These are phyloP conservation scores for Myiagra hebetior DNA, from an alignment of 2,113 vertebrate genomes.

Conservation along the genomic window DNA sequence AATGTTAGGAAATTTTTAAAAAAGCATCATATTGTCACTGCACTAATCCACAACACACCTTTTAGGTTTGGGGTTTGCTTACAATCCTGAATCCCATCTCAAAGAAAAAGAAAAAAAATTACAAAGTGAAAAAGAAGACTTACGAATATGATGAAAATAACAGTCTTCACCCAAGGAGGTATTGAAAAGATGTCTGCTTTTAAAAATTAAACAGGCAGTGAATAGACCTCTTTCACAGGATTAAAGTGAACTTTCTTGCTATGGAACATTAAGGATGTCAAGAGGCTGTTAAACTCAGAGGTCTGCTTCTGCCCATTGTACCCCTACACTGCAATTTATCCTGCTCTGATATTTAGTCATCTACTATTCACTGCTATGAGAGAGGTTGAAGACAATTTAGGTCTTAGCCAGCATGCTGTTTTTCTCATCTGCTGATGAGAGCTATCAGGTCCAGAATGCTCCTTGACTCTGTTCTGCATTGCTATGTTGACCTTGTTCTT, in stretches of 20 bases:
- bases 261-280: neutral
- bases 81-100: neutral
- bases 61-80: neutral
- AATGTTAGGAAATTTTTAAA: neutral
- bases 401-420: neutral
- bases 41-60: neutral
- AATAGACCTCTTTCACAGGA: neutral
- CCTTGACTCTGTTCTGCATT: neutral
- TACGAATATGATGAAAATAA: neutral
- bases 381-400: neutral
- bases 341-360: neutral
- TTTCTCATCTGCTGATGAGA: neutral
- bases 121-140: neutral
- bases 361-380: neutral
- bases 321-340: neutral
- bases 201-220: neutral
- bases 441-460: neutral
- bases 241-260: neutral
- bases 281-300: neutral
- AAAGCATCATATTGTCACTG: neutral
- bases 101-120: neutral
- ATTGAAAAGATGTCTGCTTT: neutral
- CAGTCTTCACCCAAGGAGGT: neutral
- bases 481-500: neutral
- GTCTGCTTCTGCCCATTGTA: neutral